phyloP scores from a whole-genome alignment of 1,140 invertebrate genomes.

The Acromyrmex echinatior region DNA sequence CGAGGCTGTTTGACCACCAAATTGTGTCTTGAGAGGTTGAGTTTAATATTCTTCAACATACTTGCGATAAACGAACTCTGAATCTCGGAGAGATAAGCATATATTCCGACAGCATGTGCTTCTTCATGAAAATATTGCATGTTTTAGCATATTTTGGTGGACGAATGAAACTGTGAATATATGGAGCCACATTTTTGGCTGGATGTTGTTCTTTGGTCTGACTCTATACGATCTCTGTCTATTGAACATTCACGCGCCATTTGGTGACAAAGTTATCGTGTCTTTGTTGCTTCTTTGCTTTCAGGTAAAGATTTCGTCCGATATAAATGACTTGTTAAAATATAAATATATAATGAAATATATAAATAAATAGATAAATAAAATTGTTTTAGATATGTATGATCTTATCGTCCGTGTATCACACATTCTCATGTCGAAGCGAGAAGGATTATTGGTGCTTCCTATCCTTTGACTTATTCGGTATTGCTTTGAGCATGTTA shows the following conservation, averaged over 20 bases:
- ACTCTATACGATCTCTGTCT: slow-evolving; percentile 94
- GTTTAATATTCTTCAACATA: neutral
- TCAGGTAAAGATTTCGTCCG: slow-evolving; percentile 89
- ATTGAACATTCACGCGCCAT: slow-evolving; percentile 92
- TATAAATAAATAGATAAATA: slow-evolving; percentile 9
- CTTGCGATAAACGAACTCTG: neutral
- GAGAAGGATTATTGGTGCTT: slow-evolving; percentile 95
- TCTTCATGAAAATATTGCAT: neutral
- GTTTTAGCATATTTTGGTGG: slow-evolving; percentile 96
- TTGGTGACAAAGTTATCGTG: slow-evolving; percentile 94
- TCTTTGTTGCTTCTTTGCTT: slow-evolving; percentile 94
- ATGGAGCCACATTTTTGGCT: slow-evolving; percentile 98
- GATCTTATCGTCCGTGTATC: slow-evolving; percentile 96
- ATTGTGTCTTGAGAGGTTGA: slow-evolving; percentile 95
- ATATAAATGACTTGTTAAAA: slow-evolving; percentile 7
- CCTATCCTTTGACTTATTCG: slow-evolving; percentile 96
- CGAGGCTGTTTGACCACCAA: slow-evolving; percentile 93
- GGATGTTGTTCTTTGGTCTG: slow-evolving; percentile 94
- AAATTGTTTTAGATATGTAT: slow-evolving; percentile 93
- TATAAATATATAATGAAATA: neutral
- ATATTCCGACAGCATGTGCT: neutral
- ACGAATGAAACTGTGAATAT: slow-evolving; percentile 99
- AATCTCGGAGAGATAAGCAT: neutral
- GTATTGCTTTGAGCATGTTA: slow-evolving; percentile 96
- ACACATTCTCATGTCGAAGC: slow-evolving; percentile 97